These are phyloP conservation scores for Semaprochilodus insignis DNA, from an alignment of 2,797 vertebrate species.

Conservation along the genomic window DNA sequence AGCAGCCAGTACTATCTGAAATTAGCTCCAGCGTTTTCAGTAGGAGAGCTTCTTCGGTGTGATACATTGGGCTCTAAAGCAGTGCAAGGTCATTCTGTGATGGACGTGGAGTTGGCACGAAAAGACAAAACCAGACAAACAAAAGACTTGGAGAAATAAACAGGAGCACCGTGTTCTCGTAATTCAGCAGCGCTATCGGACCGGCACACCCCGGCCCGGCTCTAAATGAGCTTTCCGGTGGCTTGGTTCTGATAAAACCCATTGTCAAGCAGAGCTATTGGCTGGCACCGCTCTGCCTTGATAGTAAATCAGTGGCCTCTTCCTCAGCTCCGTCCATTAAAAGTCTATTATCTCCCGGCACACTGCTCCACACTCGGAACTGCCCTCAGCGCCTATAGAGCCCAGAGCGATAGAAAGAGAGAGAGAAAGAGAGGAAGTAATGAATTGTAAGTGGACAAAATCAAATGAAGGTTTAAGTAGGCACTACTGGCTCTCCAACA, in stretches of 20 bases:
- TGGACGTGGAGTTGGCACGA: neutral
- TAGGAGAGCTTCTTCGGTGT: neutral
- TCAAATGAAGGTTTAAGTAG: constrained; percentile 41
- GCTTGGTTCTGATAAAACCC: constrained; percentile 50
- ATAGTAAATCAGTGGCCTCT: constrained; percentile 56
- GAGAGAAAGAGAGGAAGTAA: neutral
- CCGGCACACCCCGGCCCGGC: neutral
- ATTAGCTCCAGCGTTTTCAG: constrained; percentile 33
- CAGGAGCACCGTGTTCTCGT: constrained; percentile 14
- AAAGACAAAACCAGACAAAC: constrained; percentile 31
- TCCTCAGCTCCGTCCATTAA: constrained; percentile 52
- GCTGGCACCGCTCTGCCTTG: constrained; percentile 33
- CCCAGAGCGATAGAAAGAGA: neutral
- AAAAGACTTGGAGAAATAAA: constrained; percentile 36
- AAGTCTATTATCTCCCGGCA: constrained; percentile 58
- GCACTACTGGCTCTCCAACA: constrained; percentile 37
- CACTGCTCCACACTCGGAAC: constrained; percentile 35
- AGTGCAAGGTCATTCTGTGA: constrained; percentile 32
- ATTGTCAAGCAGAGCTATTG: constrained; percentile 48
- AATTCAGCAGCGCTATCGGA: constrained; percentile 43
- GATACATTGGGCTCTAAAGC: neutral
- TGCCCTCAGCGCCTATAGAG: constrained; percentile 20
- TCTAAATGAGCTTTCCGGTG: constrained; percentile 53
- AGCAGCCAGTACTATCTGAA: constrained; percentile 31
- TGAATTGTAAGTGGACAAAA: constrained; percentile 34